Evolutionary conservation across 2,113 vertebrate species (phyloP).

Genomic region (Hippolais icterina): DNA sequence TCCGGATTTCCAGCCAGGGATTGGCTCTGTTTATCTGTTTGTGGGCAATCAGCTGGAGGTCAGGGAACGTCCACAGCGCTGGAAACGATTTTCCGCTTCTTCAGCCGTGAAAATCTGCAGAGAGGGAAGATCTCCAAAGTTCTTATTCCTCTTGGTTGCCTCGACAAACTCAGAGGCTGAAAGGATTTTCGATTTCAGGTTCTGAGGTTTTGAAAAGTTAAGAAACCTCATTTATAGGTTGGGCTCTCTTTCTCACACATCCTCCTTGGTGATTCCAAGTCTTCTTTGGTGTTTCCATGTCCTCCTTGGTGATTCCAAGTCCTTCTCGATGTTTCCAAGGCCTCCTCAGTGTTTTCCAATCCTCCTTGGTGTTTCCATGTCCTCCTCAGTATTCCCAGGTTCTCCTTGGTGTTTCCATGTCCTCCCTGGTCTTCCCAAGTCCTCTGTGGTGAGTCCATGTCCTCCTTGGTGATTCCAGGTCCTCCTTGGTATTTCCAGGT

Average conservation of each 20-base stretch:
- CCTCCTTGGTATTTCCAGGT: rapidly evolving
- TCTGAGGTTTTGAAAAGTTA: neutral
- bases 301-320: rapidly evolving
- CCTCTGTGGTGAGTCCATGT: rapidly evolving
- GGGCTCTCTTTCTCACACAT: neutral
- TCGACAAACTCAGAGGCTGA: neutral
- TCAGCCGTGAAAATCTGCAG: neutral
- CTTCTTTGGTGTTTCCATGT: rapidly evolving
- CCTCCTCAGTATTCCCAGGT: rapidly evolving
- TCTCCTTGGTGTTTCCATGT: rapidly evolving
- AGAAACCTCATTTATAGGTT: neutral
- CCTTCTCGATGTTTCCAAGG: neutral
- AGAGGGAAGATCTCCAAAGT: neutral
- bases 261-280: rapidly evolving
- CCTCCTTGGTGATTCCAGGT: rapidly evolving
- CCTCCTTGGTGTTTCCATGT: rapidly evolving
- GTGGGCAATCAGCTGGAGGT: neutral
- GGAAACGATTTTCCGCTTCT: neutral
- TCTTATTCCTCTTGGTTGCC: neutral
- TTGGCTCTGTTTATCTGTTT: neutral
- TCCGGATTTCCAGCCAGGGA: neutral
- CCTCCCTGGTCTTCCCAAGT: rapidly evolving
- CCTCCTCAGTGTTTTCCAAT: rapidly evolving
- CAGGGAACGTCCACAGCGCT: neutral
- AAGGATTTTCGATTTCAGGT: neutral